Percentiles rank a stretch among this genome's conserved stretches.
These are phyloP conservation scores for Monochamus alternatus DNA, from an alignment of 2,888 invertebrate species.

Conservation along the genomic window DNA sequence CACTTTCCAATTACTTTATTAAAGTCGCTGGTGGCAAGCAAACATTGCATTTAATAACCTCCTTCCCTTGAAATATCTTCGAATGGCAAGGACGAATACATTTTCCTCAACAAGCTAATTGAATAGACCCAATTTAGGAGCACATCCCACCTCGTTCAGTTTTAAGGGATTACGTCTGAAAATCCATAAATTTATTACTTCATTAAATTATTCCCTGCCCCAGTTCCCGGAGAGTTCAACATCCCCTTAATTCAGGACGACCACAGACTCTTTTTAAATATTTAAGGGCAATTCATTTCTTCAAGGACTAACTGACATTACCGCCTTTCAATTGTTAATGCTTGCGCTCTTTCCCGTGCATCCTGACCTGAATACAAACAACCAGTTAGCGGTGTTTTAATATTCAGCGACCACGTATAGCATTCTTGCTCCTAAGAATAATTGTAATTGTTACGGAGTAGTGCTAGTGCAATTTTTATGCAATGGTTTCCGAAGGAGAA, in stretches of 20 bases:
- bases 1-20: no score
- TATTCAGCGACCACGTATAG: no score
- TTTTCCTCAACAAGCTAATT: background rate
- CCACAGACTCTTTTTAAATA: constrained; percentile 36
- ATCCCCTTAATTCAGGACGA: constrained; percentile 4
- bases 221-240: constrained; percentile 5
- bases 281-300: constrained; percentile 45
- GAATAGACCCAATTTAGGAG: background rate
- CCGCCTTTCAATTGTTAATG: constrained; percentile 39
- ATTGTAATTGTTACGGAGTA: no score
- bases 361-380: background rate
- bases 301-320: constrained; percentile 35
- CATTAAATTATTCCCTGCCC: constrained; percentile 8
- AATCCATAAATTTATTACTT: background rate
- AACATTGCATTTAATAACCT: no score
- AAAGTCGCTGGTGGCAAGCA: no score
- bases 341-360: constrained; percentile 14
- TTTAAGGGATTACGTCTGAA: background rate
- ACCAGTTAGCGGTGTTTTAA: background rate
- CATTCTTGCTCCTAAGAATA: no score
- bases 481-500: no score
- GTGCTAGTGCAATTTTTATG: no score
- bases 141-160: background rate
- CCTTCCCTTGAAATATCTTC: no score
- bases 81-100: background rate